Evolutionary conservation across 2,113 vertebrate species (phyloP), one percentile per base, ranked within the genome.

Genomic region (Albula goreensis): DNA sequence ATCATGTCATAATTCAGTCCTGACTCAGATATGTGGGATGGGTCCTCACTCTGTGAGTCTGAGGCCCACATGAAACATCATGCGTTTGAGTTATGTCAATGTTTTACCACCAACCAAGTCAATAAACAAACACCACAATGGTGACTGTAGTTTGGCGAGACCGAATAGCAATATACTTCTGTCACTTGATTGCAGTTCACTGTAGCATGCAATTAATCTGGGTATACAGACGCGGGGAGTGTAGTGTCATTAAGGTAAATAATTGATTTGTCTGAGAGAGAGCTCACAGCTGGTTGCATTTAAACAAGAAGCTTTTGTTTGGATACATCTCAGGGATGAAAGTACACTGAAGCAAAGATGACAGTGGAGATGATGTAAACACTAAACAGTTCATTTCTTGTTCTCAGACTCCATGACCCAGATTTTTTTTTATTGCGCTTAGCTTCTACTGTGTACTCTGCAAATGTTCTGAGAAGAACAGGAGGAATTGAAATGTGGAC

Each of bases 191-290:
- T 85, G 83, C 22, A 56, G 63, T 63, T 86, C 25, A 77, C 25
- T 13, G 22, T 82, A 60, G 78, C 78, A 5, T 57, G 83, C 10
- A 50, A 41, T 50, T 81, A 25, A 52, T 81, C 49, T 70, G 48
- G 1, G 86, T 48, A 66, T 50, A 48, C 57, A 52, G 83, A 53
- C 41, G 41, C 50, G 9, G 12, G 8, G 70, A 51, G 19, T 81
- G 78, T 15, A 4, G 41, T 19, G 53, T n/a, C 22, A n/a, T 80
- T 77, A 81, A 79, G 48, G 41, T 81, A 81, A 81, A 81, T 85
- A 60, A 85, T 80, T 50, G 48, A 85, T 86, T 51, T 52, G 85
- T 86, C 79, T 81, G 56, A 66, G n/a, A 66, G n/a, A 50, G 49
- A 80, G 49, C 56, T 63, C 79, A 66, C 78, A 81, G 78, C 78